phyloP scores from a whole-genome alignment of 2,113 vertebrate genomes.

The Alligator mississippiensis region DNA sequence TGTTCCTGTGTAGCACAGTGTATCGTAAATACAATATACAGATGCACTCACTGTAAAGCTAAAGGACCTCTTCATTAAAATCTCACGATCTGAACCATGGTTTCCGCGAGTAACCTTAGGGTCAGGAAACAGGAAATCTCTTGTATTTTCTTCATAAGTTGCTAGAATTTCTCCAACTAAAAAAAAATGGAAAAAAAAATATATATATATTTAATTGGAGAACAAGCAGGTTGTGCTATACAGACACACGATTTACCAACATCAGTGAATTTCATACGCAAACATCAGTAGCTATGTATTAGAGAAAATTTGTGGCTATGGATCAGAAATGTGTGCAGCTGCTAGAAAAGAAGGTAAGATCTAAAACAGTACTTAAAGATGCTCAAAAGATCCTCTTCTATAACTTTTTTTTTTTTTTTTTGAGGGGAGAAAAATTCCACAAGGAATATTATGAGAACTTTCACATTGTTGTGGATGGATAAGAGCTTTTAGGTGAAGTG shows the following conservation, averaged over 20 bases:
- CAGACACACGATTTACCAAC: neutral
- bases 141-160: conserved; percentile 86
- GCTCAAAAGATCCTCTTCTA: neutral
- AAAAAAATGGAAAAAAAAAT: conserved; percentile 53
- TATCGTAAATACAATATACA: conserved; percentile 46
- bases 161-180: conserved; percentile 89
- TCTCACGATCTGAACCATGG: conserved; percentile 83
- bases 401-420: neutral
- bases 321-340: too few relatives aligned
- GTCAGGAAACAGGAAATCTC: conserved; percentile 92
- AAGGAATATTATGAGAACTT: neutral
- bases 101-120: conserved; percentile 79
- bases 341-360: neutral
- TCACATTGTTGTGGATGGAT: neutral
- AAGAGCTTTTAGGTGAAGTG: too few relatives aligned
- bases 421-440: neutral
- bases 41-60: conserved; percentile 85
- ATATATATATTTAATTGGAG: conserved; percentile 54
- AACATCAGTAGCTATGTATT: neutral
- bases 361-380: neutral
- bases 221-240: conserved; percentile 24
- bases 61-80: conserved; percentile 89
- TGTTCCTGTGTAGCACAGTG: conserved; percentile 31
- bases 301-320: neutral
- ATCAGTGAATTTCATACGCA: neutral